Evolutionary conservation across 1,140 invertebrate species (phyloP).

Genomic region (Chelonus insularis): DNA sequence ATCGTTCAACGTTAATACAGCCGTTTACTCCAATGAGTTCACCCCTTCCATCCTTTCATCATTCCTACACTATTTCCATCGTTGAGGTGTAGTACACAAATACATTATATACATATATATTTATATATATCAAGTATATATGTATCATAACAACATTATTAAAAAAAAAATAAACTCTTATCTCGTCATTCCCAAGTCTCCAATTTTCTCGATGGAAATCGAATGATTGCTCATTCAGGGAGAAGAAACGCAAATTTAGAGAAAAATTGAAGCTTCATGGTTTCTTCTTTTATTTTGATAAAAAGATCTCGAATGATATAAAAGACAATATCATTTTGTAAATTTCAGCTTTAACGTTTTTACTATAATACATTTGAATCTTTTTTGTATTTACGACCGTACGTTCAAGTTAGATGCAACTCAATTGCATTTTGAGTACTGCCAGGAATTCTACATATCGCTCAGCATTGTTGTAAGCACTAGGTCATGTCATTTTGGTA

Average conservation of each 20-base stretch:
- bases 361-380: too few relatives aligned
- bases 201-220: not conserved
- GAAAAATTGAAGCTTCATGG: too few relatives aligned
- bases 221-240: not conserved
- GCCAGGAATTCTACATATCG: not conserved
- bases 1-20: conserved; percentile 13
- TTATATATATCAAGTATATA: not conserved
- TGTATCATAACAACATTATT: too few relatives aligned
- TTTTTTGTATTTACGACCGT: too few relatives aligned
- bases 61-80: not conserved
- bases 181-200: not conserved
- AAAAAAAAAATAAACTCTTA: too few relatives aligned
- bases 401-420: not conserved
- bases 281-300: too few relatives aligned
- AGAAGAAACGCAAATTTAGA: too few relatives aligned
- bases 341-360: too few relatives aligned
- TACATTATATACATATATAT: not conserved
- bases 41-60: not conserved
- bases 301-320: too few relatives aligned
- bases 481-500: not conserved
- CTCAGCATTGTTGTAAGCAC: not conserved
- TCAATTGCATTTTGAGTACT: not conserved
- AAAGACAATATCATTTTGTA: too few relatives aligned
- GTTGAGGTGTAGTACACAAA: not conserved
- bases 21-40: not conserved